Conservation (phyloP, 2,888 invertebrate species). For the Troides helena region DNA sequence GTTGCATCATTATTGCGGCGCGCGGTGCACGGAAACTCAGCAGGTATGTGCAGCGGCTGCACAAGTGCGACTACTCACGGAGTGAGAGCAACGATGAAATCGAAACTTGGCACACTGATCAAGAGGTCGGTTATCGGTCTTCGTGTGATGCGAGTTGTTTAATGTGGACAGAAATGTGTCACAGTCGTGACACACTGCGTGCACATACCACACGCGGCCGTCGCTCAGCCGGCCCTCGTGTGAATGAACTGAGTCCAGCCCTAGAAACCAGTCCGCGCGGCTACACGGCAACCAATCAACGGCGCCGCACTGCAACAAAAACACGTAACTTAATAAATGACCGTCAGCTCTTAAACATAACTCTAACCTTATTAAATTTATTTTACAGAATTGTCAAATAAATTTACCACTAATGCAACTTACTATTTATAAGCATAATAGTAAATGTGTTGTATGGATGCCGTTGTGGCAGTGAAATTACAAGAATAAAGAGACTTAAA, state of each 20-base stretch:
- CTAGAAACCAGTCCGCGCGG: slow-evolving; percentile 25
- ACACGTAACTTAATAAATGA: slow-evolving; percentile 28
- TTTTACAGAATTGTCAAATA: neutral
- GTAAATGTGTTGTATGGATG: neutral
- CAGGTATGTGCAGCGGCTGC: slow-evolving; percentile 59
- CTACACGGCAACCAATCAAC: slow-evolving; percentile 34
- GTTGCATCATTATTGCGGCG: slow-evolving; percentile 51
- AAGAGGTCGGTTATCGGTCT: slow-evolving; percentile 63
- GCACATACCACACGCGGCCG: slow-evolving; percentile 52
- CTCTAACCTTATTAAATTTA: neutral
- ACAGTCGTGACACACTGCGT: slow-evolving; percentile 47
- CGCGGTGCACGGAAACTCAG: slow-evolving; percentile 45
- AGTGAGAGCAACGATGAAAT: slow-evolving; percentile 62
- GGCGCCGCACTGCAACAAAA: slow-evolving; percentile 46
- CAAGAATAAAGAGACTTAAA: no score
- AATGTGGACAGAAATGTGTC: slow-evolving; percentile 52
- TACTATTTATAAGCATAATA: neutral
- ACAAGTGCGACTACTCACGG: slow-evolving; percentile 46
- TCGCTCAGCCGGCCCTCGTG: slow-evolving; percentile 43
- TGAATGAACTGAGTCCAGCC: slow-evolving; percentile 43
- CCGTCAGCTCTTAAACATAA: slow-evolving; percentile 1
- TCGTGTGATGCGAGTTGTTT: slow-evolving; percentile 44
- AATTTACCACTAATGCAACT: neutral
- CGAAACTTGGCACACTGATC: slow-evolving; percentile 63
- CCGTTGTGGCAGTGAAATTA: neutral